These are phyloP conservation scores for Pseudolaguvia tuberculata DNA, from an alignment of 2,113 vertebrate species.

Conservation along the genomic window DNA sequence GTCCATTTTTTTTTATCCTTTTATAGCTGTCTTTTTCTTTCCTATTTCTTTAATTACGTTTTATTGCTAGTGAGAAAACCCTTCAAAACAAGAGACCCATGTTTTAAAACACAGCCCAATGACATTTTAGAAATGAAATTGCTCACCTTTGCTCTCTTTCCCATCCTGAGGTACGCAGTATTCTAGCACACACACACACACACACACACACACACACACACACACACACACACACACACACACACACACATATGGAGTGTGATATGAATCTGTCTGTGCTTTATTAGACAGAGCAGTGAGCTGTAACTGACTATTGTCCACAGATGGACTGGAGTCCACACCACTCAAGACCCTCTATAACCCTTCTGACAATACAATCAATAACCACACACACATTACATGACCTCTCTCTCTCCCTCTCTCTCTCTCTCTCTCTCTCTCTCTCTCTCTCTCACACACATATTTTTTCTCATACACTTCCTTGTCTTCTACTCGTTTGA, in stretches of 20 bases:
- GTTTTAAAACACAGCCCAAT: constrained; percentile 35
- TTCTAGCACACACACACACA: constrained; percentile 67
- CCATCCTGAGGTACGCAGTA: constrained; percentile 42
- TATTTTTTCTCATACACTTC: neutral
- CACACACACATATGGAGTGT: constrained; percentile 63
- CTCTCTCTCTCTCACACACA: neutral
- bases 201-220: constrained; percentile 59
- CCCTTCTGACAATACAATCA: constrained; percentile 74
- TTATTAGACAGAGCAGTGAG: constrained; percentile 76
- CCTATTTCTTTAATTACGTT: constrained; percentile 11
- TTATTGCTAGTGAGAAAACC: constrained; percentile 3
- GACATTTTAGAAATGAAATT: constrained; percentile 43
- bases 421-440: constrained; percentile 29
- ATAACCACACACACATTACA: constrained; percentile 71
- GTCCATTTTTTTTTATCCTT: neutral
- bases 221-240: constrained; percentile 67
- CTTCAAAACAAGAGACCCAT: constrained; percentile 7
- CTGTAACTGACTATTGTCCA: constrained; percentile 78
- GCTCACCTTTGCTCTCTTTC: constrained; percentile 34
- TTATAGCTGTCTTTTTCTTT: neutral
- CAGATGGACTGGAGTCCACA: constrained; percentile 72
- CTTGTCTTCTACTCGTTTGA: neutral
- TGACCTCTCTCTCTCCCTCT: constrained; percentile 45
- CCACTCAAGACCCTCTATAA: constrained; percentile 64
- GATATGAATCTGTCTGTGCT: constrained; percentile 76